Conservation (phyloP, 2,113 vertebrate genomes). For the Bambusicola thoracicus region DNA sequence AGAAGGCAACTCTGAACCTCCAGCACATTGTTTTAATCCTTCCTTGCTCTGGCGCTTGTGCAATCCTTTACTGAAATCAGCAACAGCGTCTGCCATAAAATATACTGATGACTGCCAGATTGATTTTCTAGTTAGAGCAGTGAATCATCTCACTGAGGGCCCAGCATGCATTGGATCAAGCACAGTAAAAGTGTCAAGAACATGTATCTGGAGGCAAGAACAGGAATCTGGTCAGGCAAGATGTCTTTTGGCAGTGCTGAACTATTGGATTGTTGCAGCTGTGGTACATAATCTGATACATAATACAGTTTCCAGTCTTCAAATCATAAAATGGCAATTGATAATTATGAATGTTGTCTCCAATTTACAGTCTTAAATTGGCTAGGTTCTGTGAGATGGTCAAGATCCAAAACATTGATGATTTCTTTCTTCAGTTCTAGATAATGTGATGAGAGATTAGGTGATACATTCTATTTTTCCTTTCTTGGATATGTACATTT, state of each 20-base stretch:
- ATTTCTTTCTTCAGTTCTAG: background rate
- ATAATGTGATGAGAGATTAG: background rate
- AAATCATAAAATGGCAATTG: background rate
- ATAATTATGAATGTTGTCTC: background rate
- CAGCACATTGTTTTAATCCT: rapidly evolving
- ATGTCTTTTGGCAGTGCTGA: background rate
- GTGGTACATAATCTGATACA: background rate
- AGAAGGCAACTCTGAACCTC: background rate
- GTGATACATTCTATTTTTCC: background rate
- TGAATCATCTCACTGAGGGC: background rate
- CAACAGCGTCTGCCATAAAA: background rate
- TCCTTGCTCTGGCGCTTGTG: background rate
- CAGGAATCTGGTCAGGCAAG: rapidly evolving
- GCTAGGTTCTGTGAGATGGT: background rate
- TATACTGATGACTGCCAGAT: background rate
- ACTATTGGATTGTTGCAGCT: background rate
- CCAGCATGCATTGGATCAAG: background rate
- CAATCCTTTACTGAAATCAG: background rate
- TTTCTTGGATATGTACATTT: background rate
- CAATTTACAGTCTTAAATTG: background rate
- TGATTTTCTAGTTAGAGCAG: background rate
- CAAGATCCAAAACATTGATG: background rate
- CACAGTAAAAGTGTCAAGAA: background rate
- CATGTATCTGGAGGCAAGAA: background rate
- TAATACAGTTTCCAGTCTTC: background rate